Evolutionary conservation across 2,888 invertebrate species (phyloP).

Genomic region (Acrocyrtus sp.): DNA sequence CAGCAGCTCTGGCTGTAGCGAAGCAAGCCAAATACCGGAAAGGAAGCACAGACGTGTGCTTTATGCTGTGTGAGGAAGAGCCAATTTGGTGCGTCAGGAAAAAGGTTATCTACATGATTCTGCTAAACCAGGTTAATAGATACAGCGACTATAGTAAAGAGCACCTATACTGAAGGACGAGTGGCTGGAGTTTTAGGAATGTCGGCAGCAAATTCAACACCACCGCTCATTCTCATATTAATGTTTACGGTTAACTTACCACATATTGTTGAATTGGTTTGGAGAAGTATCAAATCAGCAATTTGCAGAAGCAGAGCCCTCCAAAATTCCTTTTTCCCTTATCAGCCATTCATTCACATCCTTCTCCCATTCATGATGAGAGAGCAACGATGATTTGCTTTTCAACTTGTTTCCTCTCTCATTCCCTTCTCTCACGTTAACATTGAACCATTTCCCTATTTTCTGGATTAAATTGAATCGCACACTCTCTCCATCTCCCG

Average conservation of each 20-base stretch:
- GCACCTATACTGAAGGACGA: no score
- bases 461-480: not conserved
- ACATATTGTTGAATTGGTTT: slow-evolving; percentile 19
- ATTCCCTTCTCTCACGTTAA: not conserved
- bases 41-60: no score
- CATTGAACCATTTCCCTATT: not conserved
- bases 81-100: slow-evolving; percentile 15
- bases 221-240: slow-evolving; percentile 5
- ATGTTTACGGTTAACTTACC: slow-evolving; percentile 10
- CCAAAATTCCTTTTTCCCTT: slow-evolving; percentile 3
- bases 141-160: slow-evolving; percentile 2
- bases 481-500: not conserved
- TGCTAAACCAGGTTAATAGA: slow-evolving; percentile 30
- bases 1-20: no score
- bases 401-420: not conserved
- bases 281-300: slow-evolving; percentile 37
- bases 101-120: slow-evolving; percentile 18
- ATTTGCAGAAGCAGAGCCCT: slow-evolving; percentile 5
- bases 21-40: no score
- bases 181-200: no score
- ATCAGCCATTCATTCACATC: slow-evolving; percentile 6
- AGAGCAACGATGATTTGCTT: slow-evolving; percentile 3
- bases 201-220: slow-evolving; percentile 18
- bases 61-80: no score
- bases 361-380: not conserved